Conservation (phyloP, 2,113 vertebrate species). For the Sphaerodactylus townsendi region DNA sequence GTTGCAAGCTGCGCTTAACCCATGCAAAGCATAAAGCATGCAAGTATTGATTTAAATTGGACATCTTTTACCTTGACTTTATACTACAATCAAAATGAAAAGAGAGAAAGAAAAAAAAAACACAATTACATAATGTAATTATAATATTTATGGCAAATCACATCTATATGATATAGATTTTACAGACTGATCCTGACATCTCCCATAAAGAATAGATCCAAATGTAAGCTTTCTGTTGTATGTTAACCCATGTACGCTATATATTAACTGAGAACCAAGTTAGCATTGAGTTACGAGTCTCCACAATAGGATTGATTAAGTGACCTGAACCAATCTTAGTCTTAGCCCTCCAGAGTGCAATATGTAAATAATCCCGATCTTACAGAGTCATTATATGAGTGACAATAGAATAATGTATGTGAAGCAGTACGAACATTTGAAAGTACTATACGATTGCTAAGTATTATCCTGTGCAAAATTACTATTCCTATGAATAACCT, state of each 20-base stretch:
- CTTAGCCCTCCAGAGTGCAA: too few species aligned
- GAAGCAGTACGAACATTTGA: too few species aligned
- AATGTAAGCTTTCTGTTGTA: too few species aligned
- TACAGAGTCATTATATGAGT: too few species aligned
- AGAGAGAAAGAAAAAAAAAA: constrained; percentile 44
- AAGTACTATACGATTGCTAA: too few species aligned
- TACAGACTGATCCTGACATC: background rate
- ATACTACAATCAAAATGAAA: constrained; percentile 77
- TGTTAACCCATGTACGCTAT: too few species aligned
- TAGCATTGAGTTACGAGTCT: too few species aligned
- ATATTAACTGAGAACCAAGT: too few species aligned
- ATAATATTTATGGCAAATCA: constrained; percentile 46
- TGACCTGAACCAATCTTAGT: too few species aligned
- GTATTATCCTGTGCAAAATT: background rate
- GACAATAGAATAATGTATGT: too few species aligned
- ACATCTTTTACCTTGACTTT: constrained; percentile 88
- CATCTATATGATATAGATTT: constrained; percentile 17
- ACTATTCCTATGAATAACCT: background rate
- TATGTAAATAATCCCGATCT: too few species aligned
- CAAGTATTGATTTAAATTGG: constrained; percentile 54
- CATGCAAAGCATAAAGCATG: constrained; percentile 75
- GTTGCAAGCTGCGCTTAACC: constrained; percentile 51
- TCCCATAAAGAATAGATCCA: background rate
- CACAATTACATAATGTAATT: constrained; percentile 48
- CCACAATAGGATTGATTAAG: too few species aligned